These are phyloP conservation scores for Chinchilla lanigera DNA, from an alignment of 2,113 vertebrate species.

Conservation along the genomic window DNA sequence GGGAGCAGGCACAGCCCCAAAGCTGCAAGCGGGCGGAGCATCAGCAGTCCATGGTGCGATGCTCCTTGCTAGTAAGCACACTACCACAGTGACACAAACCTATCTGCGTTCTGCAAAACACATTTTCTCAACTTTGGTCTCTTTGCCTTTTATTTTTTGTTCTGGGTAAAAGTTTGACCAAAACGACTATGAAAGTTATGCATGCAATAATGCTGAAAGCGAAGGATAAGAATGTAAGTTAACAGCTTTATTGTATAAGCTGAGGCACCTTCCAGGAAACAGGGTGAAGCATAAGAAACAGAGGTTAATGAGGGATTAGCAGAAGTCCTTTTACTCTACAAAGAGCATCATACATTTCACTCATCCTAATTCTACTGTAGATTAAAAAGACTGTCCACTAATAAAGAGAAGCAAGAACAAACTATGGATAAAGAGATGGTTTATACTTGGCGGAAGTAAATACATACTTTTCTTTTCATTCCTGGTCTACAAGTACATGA, in stretches of 20 bases:
- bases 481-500: not conserved
- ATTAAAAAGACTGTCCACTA: not conserved
- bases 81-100: not conserved
- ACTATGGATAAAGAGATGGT: not conserved
- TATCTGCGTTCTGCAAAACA: not conserved
- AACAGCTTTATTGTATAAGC: not conserved
- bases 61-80: too few species aligned
- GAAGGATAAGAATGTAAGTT: not conserved
- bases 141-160: not conserved
- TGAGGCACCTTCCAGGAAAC: not conserved
- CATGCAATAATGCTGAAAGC: not conserved
- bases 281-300: not conserved
- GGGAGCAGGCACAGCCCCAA: not conserved
- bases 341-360: not conserved
- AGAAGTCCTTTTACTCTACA: not conserved
- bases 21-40: not conserved
- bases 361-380: not conserved
- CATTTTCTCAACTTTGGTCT: not conserved
- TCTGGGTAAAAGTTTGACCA: not conserved
- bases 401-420: not conserved
- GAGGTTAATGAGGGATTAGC: not conserved
- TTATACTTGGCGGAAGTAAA: not conserved
- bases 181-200: not conserved
- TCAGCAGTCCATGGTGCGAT: rapidly evolving
- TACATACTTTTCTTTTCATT: not conserved